Evolutionary conservation across 2,113 vertebrate genomes (phyloP), one percentile per base, ranked within the genome.

Genomic region (Dunckerocampus dactyliophorus): DNA sequence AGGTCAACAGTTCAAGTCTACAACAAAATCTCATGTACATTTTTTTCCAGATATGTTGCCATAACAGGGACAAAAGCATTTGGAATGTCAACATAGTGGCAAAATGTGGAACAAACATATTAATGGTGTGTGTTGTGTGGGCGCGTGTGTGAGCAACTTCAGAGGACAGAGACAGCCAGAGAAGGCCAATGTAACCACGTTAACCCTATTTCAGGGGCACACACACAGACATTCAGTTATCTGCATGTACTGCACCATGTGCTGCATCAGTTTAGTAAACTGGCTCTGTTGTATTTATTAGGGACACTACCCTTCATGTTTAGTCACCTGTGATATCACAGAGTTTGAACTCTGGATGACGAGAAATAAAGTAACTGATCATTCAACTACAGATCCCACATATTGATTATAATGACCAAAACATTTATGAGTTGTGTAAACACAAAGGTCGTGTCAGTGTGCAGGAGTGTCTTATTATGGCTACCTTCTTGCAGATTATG

Each of bases 401-500:
- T 37, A 37, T 8, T 19, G 49, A n/a, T 20, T 34, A 47, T 73
- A 65, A 67, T 53, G 17, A 64, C 67, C 48, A 76, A 77, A 77
- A 74, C 72, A 71, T 81, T 81, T 72, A 70, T 70, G 61, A 75
- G 51, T 59, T 69, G 68, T 64, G 62, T 71, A 75, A 82, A 83
- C 70, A 75, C 50, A 28, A 49, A 50, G 49, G 24, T 17, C 1
- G 42, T 43, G 50, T 72, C 57, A 55, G 45, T 49, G 57, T 12
- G 19, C 51, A 69, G 62, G 57, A 65, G 62, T 52, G 47, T 60
- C 75, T 54, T 50, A 19, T 79, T 73, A 74, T 37, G 13, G 52
- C 34, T 10, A 14, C 65, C 19, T 58, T 60, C 42, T 60, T 75
- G 64, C 72, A 84, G 77, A 85, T 76, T 87, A 65, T 85, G 84